These are phyloP conservation scores for Cerastis rubricosa DNA, from an alignment of 2,888 invertebrate species.

Conservation along the genomic window DNA sequence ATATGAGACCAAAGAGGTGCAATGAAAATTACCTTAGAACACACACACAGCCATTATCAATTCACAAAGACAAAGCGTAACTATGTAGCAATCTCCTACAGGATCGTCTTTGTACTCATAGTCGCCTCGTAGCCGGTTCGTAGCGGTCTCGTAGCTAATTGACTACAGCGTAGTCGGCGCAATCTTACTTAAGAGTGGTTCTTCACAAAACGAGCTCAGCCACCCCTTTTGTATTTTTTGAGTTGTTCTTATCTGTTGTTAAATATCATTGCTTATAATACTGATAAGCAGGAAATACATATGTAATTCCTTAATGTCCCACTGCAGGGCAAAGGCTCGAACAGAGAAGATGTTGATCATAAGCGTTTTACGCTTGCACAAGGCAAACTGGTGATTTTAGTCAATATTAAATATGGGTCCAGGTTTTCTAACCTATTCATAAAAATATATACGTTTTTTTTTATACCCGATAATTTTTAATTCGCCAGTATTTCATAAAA, in stretches of 20 bases:
- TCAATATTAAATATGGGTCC: background rate
- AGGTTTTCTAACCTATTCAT: background rate
- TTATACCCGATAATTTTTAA: background rate
- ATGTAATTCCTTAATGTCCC: background rate
- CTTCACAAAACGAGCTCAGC: constrained; percentile 9
- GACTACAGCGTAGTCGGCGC: constrained; percentile 36
- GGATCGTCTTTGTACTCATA: constrained; percentile 31
- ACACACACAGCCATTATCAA: constrained; percentile 12
- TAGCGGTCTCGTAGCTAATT: constrained; percentile 42
- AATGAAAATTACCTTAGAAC: background rate
- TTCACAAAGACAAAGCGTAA: constrained; percentile 25
- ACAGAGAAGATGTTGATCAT: background rate
- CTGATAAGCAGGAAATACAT: too few relatives aligned
- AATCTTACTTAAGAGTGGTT: constrained; percentile 22
- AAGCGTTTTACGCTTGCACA: background rate
- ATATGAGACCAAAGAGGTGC: background rate
- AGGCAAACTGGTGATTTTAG: background rate
- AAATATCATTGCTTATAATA: constrained; percentile 7
- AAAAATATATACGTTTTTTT: background rate
- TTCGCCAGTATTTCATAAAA: background rate
- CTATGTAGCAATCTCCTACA: constrained; percentile 39
- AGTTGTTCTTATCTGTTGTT: background rate
- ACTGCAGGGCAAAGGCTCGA: background rate
- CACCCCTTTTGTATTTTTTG: background rate
- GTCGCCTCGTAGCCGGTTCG: constrained; percentile 27